Conservation (phyloP, 2,113 vertebrate genomes). For the Micromys minutus region DNA sequence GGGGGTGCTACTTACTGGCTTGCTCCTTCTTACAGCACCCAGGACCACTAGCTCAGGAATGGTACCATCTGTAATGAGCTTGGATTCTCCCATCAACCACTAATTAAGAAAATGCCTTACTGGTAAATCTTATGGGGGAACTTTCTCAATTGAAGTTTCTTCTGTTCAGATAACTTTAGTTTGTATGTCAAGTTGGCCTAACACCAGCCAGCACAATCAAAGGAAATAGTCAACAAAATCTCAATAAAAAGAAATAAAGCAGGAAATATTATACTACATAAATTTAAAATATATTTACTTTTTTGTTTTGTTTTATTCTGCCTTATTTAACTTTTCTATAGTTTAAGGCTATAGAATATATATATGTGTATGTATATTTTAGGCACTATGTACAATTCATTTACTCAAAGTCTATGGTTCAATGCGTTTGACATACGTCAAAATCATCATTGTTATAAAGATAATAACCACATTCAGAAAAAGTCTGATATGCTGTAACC, state of each 20-base stretch:
- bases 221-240: neutral
- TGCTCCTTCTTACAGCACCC: neutral
- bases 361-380: too few relatives aligned
- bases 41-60: neutral
- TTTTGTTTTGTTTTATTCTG: neutral
- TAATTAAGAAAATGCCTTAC: neutral
- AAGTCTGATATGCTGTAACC: neutral
- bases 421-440: too few relatives aligned
- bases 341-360: too few relatives aligned
- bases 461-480: neutral
- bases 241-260: too few relatives aligned
- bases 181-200: neutral
- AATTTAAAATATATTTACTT: neutral
- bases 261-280: neutral
- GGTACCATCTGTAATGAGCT: neutral
- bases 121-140: neutral
- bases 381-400: neutral
- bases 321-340: neutral
- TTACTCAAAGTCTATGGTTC: too few relatives aligned
- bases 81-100: neutral
- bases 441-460: neutral
- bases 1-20: neutral
- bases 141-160: neutral
- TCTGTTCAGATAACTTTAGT: neutral
- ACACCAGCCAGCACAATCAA: neutral